These are phyloP conservation scores for Myotis lucifugus DNA, from an alignment of 2,113 vertebrate species.

Conservation along the genomic window DNA sequence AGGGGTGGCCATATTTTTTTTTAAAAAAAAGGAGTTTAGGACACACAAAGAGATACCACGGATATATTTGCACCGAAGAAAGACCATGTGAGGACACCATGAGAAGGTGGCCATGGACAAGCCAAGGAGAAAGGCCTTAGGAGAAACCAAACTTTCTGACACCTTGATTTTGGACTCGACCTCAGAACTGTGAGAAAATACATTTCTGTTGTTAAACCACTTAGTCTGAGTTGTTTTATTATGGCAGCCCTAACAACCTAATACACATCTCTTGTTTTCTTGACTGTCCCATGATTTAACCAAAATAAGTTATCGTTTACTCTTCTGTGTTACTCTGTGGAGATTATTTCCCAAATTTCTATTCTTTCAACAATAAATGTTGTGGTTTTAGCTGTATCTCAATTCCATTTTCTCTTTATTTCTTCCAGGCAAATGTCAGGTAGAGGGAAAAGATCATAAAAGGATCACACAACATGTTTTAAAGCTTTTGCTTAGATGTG, in stretches of 20 bases:
- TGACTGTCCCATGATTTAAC: neutral
- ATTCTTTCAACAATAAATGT: neutral
- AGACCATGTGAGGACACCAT: accelerated
- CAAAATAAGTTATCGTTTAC: neutral
- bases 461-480: neutral
- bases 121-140: neutral
- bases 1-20: neutral
- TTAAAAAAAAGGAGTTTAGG: neutral
- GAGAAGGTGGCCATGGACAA: neutral
- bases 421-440: neutral
- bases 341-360: neutral
- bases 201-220: too few relatives aligned
- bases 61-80: neutral
- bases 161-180: neutral
- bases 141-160: neutral
- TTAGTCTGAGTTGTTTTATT: too few relatives aligned
- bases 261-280: neutral
- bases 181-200: neutral
- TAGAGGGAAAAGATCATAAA: neutral
- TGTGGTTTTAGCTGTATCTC: neutral
- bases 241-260: too few relatives aligned
- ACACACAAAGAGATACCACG: neutral
- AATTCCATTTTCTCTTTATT: neutral
- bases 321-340: neutral
- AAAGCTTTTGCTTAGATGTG: neutral